Percentiles rank a stretch among this genome's conserved stretches.
phyloP scores from a whole-genome alignment of 2,113 vertebrate genomes.

The Dolichotis patagonum region DNA sequence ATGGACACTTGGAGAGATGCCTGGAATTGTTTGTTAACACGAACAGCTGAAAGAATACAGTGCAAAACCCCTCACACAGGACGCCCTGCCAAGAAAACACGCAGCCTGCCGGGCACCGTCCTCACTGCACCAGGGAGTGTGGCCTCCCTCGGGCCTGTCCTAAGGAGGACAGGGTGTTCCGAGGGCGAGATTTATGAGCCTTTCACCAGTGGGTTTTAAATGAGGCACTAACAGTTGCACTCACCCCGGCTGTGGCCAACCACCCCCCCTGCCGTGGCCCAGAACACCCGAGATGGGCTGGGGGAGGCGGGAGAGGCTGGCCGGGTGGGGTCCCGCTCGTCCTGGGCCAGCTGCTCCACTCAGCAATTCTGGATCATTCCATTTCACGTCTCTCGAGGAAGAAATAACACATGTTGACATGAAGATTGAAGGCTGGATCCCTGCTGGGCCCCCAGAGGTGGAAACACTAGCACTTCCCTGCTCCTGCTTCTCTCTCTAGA shows the following conservation, averaged over 20 bases:
- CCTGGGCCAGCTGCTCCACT: background rate
- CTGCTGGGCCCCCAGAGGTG: background rate
- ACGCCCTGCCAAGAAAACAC: background rate
- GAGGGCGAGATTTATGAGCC: conserved; percentile 50
- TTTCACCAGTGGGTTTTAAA: conserved; percentile 25
- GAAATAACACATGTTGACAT: background rate
- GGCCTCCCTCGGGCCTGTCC: background rate
- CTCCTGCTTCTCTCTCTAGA: background rate
- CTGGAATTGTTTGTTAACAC: background rate
- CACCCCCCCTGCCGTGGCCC: background rate
- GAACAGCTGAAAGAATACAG: background rate
- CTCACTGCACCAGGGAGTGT: background rate
- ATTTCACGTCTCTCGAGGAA: background rate
- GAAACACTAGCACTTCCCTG: background rate
- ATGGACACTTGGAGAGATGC: background rate
- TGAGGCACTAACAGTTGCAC: background rate
- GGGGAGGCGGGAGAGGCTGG: background rate
- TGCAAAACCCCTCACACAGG: background rate
- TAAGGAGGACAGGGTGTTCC: background rate
- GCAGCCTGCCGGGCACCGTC: background rate
- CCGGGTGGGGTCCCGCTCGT: background rate
- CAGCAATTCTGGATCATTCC: rapidly evolving
- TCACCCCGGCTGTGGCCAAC: background rate
- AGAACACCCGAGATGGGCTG: background rate
- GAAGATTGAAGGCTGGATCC: background rate